phyloP scores from a whole-genome alignment of 2,113 vertebrate genomes.

The Illadopsis cleaveri region DNA sequence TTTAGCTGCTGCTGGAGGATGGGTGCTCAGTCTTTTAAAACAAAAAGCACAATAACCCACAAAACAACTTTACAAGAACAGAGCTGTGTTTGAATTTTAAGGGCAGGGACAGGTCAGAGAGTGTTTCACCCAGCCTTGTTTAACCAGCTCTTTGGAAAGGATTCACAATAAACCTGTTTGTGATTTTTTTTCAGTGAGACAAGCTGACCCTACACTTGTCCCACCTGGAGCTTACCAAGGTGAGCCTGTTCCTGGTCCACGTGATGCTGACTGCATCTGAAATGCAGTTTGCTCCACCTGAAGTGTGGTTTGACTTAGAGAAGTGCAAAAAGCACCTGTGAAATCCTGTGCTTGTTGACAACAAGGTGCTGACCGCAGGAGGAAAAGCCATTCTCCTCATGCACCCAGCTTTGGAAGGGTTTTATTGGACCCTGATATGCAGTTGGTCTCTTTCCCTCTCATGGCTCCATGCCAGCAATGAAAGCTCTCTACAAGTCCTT shows the following conservation, averaged over 20 bases:
- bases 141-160: not conserved
- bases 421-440: not conserved
- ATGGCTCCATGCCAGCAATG: not conserved
- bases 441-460: not conserved
- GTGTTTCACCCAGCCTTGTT: not conserved
- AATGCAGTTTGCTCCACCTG: not conserved
- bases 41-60: not conserved
- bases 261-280: not conserved
- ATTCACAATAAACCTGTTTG: not conserved
- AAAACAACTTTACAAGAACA: not conserved
- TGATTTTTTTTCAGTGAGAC: not conserved
- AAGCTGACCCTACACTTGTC: not conserved
- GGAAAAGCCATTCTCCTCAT: not conserved
- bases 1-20: not conserved
- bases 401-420: not conserved
- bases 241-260: not conserved
- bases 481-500: not conserved
- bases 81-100: not conserved
- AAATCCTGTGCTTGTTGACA: not conserved
- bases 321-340: not conserved
- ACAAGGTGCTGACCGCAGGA: fast-evolving
- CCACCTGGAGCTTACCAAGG: not conserved
- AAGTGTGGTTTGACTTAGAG: not conserved
- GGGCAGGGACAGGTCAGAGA: not conserved
- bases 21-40: not conserved